Evolutionary conservation across 2,113 vertebrate genomes (phyloP).

Genomic region (Leptobrachium ailaonicum): DNA sequence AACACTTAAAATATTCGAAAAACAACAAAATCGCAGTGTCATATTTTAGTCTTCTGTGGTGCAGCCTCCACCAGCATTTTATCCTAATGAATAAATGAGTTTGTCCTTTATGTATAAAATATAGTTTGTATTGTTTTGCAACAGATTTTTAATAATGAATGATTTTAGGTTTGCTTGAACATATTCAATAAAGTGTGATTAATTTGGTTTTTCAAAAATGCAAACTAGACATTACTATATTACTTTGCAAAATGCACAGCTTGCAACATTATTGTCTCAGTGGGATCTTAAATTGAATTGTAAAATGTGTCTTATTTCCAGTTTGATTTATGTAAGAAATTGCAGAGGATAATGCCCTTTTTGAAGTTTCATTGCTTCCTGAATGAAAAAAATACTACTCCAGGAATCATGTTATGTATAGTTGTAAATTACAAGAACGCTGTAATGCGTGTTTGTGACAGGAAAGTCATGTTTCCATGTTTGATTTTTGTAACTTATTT

Average conservation of each 20-base stretch:
- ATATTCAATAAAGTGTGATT: constrained; percentile 85
- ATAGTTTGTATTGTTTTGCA: constrained; percentile 79
- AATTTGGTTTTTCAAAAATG: constrained; percentile 86
- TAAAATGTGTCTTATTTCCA: constrained; percentile 84
- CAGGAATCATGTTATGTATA: constrained; percentile 66
- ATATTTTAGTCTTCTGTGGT: constrained; percentile 72
- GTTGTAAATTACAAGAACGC: constrained; percentile 64
- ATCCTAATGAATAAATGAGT: constrained; percentile 86
- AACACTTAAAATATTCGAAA: constrained; percentile 59
- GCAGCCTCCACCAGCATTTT: constrained; percentile 73
- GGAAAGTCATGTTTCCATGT: constrained; percentile 55
- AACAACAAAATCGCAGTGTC: constrained; percentile 70
- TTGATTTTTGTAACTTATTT: constrained; percentile 66
- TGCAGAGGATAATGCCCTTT: constrained; percentile 74
- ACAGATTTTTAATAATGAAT: constrained; percentile 85
- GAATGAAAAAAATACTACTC: constrained; percentile 64
- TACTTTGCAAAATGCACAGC: constrained; percentile 83
- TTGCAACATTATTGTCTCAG: constrained; percentile 87
- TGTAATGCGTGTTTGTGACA: constrained; percentile 48
- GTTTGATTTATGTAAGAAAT: constrained; percentile 84
- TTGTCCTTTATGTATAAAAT: constrained; percentile 86
- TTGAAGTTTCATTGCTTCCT: constrained; percentile 73
- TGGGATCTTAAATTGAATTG: constrained; percentile 86
- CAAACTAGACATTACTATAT: constrained; percentile 85
- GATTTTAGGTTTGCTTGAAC: constrained; percentile 78